Evolutionary conservation across 2,113 vertebrate species (phyloP).

Genomic region (Mustelus asterias): DNA sequence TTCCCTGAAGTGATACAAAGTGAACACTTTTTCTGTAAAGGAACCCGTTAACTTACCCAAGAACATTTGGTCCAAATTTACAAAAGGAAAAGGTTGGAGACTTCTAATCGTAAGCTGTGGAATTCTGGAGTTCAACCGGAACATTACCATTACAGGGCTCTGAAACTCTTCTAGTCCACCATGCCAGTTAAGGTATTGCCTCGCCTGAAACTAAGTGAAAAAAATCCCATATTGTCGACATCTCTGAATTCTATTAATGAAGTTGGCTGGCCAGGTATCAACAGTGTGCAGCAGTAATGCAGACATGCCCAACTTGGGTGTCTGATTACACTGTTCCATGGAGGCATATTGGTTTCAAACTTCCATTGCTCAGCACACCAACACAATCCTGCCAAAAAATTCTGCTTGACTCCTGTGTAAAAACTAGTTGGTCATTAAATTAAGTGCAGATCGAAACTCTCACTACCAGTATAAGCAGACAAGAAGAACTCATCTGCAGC

Average conservation of each 20-base stretch:
- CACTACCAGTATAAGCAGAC: not conserved
- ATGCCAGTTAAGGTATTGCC: not conserved
- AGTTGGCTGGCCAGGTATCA: not conserved
- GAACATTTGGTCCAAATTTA: not conserved
- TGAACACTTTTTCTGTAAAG: not conserved
- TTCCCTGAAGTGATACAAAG: not conserved
- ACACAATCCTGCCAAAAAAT: not conserved
- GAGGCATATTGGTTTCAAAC: not conserved
- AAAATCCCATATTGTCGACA: not conserved
- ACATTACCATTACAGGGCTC: not conserved
- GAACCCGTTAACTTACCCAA: not conserved
- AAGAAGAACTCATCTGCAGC: not conserved
- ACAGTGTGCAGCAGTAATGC: not conserved
- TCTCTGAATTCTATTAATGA: not conserved
- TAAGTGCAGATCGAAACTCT: not conserved
- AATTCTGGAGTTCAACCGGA: not conserved
- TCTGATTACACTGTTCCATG: not conserved
- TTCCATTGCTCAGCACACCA: not conserved
- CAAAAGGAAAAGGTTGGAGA: not conserved
- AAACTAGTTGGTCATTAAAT: not conserved
- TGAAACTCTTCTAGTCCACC: not conserved
- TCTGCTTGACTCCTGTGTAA: not conserved
- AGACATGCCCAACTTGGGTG: not conserved
- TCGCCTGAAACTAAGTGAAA: not conserved
- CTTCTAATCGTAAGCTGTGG: not conserved